Evolutionary conservation across 35 echinoderm and acorn worm genomes (phyloP), one percentile per base, ranked within the genome.

Genomic region (Eucidaris tribuloides): DNA sequence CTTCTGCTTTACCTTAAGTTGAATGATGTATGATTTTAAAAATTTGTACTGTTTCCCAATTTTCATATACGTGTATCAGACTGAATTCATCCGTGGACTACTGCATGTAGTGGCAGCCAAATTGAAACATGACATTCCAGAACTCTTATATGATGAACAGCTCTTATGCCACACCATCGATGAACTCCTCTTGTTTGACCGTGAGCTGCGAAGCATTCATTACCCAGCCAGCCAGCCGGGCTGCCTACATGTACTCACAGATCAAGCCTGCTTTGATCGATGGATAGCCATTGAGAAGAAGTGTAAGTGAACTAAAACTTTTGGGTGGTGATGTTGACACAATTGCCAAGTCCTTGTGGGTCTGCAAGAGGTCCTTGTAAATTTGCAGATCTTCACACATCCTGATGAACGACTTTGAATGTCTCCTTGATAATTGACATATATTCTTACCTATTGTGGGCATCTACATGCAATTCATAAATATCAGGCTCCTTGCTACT

Each of bases 281-380:
- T 99, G 96, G 96, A 77, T 99, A 0, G 50, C 80, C 18, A 83
- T 99, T 39, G 96, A 99, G 81, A 99, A 80, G 62, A 88, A 93
- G 58, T 93, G 96, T 92, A 84, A 89, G 95, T 91, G 14, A 39
- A n/a, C n/a, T n/a, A n/a, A n/a, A n/a, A n/a, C n/a, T n/a, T n/a
- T n/a, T n/a, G n/a, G n/a, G n/a, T n/a, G n/a, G n/a, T n/a, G n/a
- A n/a, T n/a, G n/a, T n/a, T n/a, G n/a, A n/a, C n/a, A n/a, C n/a
- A n/a, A n/a, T n/a, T n/a, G n/a, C n/a, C n/a, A n/a, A n/a, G n/a
- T n/a, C n/a, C n/a, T n/a, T n/a, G n/a, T n/a, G n/a, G n/a, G n/a
- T n/a, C n/a, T n/a, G n/a, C n/a, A n/a, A n/a, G n/a, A n/a, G n/a
- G n/a, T n/a, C n/a, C n/a, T n/a, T n/a, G n/a, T n/a, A n/a, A n/a